Evolutionary conservation across 2,888 invertebrate species (phyloP).

Genomic region (Adelognathus sp.): DNA sequence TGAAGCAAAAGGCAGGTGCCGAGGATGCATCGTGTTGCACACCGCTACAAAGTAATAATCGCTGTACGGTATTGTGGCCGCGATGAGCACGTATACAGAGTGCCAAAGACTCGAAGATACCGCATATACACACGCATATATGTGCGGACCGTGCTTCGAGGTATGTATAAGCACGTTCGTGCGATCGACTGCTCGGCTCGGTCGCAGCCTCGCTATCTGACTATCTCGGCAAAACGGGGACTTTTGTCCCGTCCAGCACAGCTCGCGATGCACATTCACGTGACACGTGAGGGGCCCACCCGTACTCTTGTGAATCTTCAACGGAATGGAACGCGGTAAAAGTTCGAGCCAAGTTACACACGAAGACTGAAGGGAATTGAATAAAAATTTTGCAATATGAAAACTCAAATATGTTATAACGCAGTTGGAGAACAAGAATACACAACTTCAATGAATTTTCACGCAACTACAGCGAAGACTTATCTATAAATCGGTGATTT

Average conservation of each 20-base stretch:
- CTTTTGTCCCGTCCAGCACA: constrained; percentile 9
- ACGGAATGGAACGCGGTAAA: not conserved
- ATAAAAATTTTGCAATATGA: too few relatives aligned
- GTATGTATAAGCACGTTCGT: constrained; percentile 2
- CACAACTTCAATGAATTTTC: too few relatives aligned
- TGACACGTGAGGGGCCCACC: constrained; percentile 14
- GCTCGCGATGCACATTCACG: not conserved
- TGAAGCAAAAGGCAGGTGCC: not conserved
- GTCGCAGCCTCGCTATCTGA: not conserved
- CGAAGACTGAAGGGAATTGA: too few relatives aligned
- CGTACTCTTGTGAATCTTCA: constrained; percentile 16
- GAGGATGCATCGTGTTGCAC: constrained; percentile 1
- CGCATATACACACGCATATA: not conserved
- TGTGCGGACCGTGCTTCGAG: not conserved
- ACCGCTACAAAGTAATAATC: constrained; percentile 7
- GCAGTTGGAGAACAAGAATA: too few relatives aligned
- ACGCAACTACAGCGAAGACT: too few relatives aligned
- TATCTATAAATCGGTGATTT: too few relatives aligned
- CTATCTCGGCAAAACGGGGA: constrained; percentile 25
- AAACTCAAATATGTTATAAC: too few relatives aligned
- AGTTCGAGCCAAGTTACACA: not conserved
- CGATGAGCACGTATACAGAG: not conserved
- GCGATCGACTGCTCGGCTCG: not conserved
- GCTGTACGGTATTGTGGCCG: not conserved
- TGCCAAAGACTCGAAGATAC: constrained; percentile 1